Percentiles rank a stretch among this genome's conserved stretches.
Conservation (phyloP, 2,113 vertebrate genomes). For the Pampusana beccarii region DNA sequence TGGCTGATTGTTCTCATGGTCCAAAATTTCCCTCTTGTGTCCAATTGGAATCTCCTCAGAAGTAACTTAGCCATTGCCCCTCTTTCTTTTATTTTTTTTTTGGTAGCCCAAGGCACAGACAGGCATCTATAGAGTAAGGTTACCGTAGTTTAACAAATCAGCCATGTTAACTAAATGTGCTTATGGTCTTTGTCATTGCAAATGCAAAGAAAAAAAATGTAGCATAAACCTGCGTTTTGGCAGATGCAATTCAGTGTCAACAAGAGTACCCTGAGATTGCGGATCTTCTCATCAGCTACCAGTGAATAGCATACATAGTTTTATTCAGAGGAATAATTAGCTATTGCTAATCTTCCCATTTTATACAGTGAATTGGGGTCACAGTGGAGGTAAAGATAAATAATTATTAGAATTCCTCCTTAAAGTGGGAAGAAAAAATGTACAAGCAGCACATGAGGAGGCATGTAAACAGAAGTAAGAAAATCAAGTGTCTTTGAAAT, state of each 20-base stretch:
- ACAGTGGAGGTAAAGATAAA: not conserved
- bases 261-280: not conserved
- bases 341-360: not conserved
- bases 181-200: not conserved
- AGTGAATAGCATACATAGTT: not conserved
- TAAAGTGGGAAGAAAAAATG: not conserved
- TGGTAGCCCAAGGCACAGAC: not conserved
- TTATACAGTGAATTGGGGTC: not conserved
- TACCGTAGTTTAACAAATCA: not conserved
- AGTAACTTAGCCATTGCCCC: no score
- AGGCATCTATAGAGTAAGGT: not conserved
- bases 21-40: no score
- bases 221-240: not conserved
- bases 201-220: not conserved
- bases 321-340: not conserved
- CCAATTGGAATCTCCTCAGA: no score
- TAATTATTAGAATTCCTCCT: not conserved
- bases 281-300: not conserved
- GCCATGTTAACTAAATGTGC: not conserved
- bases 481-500: not conserved
- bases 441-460: not conserved
- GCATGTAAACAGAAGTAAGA: not conserved
- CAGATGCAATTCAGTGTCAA: not conserved
- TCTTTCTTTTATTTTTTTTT: no score
- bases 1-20: no score